Base-by-base conservation (phyloP, 2,113 vertebrate genomes). In the Elephantulus edwardii region DNA sequence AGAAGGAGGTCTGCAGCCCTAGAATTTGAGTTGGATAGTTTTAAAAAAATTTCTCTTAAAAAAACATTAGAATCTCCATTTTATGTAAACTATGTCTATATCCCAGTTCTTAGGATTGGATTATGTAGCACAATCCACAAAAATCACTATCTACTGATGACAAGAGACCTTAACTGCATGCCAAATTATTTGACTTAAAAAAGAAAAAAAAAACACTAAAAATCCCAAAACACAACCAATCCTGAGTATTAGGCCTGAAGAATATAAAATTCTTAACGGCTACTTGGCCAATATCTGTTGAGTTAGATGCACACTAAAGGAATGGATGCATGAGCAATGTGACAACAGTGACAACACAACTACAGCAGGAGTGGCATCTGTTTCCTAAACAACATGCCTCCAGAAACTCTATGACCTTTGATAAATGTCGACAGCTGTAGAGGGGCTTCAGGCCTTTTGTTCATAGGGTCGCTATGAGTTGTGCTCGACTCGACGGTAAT, bases 41-140 rank as follows among this genome's bases (percentile, higher is more conserved):
- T 85, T 56, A 87, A 52, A 22, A 87, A 48, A 58, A 81, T 92
- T 89, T 91, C 42, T 64, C 83, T 64, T 88, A 87, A 93, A 58
- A 28, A 91, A 93, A 91, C 24, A 44, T 24, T 72, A 72, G 68
- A 74, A 80, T 88, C 40, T 85, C 38, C 24, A 2, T 71, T 38
- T 42, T 30, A 87, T 19, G 26, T 62, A 93, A 80, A 89, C 68
- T 24, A 17, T 46, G 46, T 68, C n/a, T 87, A 3, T 42, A 78
- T 66, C 84, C 84, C 64, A 89, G 35, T 58, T 35, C 56, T 35
- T 54, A 54, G n/a, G 26, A 38, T 2, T 89, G 50, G 38, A 87
- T 83, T 54, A 79, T 26, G 7, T 62, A 52, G 58, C 56, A 14
- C 24, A 19, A 64, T 89, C 11, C 68, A 86, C 50, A 86, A 86